These are phyloP conservation scores for Dendrolimus pini DNA, from an alignment of 2,888 invertebrate genomes.

Conservation along the genomic window DNA sequence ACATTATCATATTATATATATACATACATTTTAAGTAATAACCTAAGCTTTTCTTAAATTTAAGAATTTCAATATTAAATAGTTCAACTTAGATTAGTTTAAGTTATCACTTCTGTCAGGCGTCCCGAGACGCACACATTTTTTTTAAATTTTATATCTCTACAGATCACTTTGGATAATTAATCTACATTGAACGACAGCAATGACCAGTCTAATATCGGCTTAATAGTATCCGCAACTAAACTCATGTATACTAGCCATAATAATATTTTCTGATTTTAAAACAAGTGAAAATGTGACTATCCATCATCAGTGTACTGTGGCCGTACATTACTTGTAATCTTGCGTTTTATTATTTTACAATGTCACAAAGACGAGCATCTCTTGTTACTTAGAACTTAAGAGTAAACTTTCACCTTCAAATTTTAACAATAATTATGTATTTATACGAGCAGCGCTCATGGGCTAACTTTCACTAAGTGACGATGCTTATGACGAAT, in stretches of 20 bases:
- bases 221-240: too few relatives aligned
- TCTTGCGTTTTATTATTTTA: neutral
- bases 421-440: neutral
- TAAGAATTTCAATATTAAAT: too few relatives aligned
- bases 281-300: slow-evolving; percentile 6
- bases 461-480: slow-evolving; percentile 3
- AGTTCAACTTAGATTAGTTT: too few relatives aligned
- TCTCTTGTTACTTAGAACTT: neutral
- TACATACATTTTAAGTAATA: too few relatives aligned
- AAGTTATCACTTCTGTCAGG: too few relatives aligned
- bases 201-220: too few relatives aligned
- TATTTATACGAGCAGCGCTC: neutral
- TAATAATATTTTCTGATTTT: neutral
- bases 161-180: too few relatives aligned
- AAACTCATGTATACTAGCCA: neutral
- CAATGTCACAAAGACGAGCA: neutral
- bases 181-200: too few relatives aligned
- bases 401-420: neutral
- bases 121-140: too few relatives aligned
- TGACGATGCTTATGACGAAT: slow-evolving; percentile 2
- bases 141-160: too few relatives aligned
- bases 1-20: too few relatives aligned
- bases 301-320: neutral
- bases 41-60: too few relatives aligned
- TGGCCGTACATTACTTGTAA: neutral